Conservation (phyloP, 2,888 invertebrate genomes). For the Luperina nickerlii region DNA sequence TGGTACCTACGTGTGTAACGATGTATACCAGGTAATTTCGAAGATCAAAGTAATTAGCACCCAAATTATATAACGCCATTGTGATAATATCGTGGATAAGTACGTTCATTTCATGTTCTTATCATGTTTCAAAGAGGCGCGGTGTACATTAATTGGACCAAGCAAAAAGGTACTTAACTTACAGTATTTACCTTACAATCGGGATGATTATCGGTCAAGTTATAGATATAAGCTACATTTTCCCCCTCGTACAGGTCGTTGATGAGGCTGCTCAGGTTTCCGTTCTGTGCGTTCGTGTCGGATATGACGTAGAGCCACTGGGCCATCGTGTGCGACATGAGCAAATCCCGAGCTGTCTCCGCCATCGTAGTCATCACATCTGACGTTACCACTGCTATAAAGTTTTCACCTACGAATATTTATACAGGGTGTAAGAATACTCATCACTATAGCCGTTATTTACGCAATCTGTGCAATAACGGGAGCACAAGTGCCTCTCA, state of each 20-base stretch:
- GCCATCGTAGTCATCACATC: constrained; percentile 92
- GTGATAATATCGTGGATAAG: not conserved
- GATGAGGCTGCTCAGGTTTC: constrained; percentile 90
- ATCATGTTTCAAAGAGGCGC: not conserved
- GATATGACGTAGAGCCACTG: constrained; percentile 96
- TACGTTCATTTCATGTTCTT: not conserved
- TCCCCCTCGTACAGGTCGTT: constrained; percentile 93
- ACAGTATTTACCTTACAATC: constrained; percentile 89
- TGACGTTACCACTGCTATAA: constrained; percentile 91
- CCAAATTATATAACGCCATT: too few relatives aligned
- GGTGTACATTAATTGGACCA: not conserved
- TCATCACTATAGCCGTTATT: not conserved
- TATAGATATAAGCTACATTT: constrained; percentile 94
- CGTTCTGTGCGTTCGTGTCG: constrained; percentile 88
- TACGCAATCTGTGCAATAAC: not conserved
- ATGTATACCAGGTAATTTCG: not conserved
- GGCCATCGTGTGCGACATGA: constrained; percentile 92
- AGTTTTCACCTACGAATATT: constrained; percentile 86
- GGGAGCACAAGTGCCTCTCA: not conserved
- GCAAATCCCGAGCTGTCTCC: constrained; percentile 92
- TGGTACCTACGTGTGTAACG: not conserved
- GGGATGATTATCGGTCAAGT: constrained; percentile 89
- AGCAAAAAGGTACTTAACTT: not conserved
- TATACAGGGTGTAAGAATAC: not conserved
- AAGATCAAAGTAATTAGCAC: not conserved